Percentiles rank a stretch among this genome's conserved stretches.
phyloP scores from a whole-genome alignment of 2,797 vertebrate species.

The Melanotaenia pygmaea region DNA sequence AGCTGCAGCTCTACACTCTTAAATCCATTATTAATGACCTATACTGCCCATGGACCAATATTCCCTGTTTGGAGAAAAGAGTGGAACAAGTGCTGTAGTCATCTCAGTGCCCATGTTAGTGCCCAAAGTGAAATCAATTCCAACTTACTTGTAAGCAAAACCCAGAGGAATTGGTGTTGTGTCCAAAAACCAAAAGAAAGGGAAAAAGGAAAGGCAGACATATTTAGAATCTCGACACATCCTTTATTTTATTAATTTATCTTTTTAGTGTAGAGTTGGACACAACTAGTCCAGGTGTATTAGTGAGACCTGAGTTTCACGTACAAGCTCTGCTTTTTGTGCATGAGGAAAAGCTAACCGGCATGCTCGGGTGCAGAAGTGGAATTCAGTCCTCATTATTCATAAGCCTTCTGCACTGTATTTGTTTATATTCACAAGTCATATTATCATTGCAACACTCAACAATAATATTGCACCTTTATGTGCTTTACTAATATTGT shows the following conservation, averaged over 20 bases:
- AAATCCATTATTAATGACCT: constrained; percentile 69
- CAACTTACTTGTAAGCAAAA: neutral
- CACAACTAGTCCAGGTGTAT: neutral
- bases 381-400: neutral
- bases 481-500: neutral
- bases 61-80: constrained; percentile 39
- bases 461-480: neutral
- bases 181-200: neutral
- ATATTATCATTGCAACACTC: neutral
- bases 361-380: neutral
- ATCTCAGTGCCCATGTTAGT: constrained; percentile 13
- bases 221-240: neutral
- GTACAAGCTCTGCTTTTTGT: neutral
- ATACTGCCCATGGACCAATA: constrained; percentile 29
- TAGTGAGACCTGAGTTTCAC: neutral
- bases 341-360: neutral
- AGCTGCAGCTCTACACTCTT: constrained; percentile 58
- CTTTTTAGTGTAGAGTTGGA: neutral
- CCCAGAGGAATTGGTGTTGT: neutral
- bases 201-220: neutral
- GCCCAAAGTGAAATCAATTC: constrained; percentile 27
- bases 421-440: neutral
- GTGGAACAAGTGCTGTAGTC: constrained; percentile 12
- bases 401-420: neutral
- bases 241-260: neutral